Conservation (phyloP, 1,140 invertebrate genomes). For the Aricia agestis region DNA sequence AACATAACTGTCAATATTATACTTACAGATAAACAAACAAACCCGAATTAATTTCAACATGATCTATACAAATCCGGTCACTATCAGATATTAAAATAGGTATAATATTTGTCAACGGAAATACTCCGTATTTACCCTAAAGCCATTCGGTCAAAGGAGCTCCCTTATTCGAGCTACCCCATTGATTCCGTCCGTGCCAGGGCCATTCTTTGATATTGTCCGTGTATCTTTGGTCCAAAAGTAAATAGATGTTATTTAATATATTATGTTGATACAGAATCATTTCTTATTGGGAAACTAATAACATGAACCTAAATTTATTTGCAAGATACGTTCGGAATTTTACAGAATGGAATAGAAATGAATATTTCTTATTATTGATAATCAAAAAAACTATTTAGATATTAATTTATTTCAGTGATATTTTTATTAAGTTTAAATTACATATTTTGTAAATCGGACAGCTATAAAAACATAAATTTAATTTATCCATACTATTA, state of each 20-base stretch:
- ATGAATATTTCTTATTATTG: neutral
- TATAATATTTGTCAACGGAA: conserved; percentile 60
- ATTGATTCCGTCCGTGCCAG: conserved; percentile 16
- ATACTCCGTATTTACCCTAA: conserved; percentile 51
- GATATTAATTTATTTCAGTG: too few species aligned
- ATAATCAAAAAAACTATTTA: neutral
- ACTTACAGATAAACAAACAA: neutral
- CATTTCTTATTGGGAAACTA: conserved; percentile 13
- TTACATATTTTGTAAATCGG: too few species aligned
- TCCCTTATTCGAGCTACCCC: conserved; percentile 42
- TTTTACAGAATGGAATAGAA: neutral
- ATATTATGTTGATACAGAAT: conserved; percentile 19
- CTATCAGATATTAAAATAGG: conserved; percentile 28
- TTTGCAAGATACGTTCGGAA: conserved; percentile 9
- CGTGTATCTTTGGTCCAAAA: conserved; percentile 21
- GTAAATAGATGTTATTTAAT: conserved; percentile 32
- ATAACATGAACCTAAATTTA: conserved; percentile 2
- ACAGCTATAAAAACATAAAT: too few species aligned
- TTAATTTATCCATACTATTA: too few species aligned
- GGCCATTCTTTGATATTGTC: conserved; percentile 30
- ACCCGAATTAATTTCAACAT: neutral
- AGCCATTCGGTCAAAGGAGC: conserved; percentile 50
- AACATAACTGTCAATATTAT: too few species aligned
- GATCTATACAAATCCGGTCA: neutral
- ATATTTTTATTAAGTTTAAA: too few species aligned